phyloP scores from a whole-genome alignment of 2,797 vertebrate species.

The Uromys caudimaculatus region DNA sequence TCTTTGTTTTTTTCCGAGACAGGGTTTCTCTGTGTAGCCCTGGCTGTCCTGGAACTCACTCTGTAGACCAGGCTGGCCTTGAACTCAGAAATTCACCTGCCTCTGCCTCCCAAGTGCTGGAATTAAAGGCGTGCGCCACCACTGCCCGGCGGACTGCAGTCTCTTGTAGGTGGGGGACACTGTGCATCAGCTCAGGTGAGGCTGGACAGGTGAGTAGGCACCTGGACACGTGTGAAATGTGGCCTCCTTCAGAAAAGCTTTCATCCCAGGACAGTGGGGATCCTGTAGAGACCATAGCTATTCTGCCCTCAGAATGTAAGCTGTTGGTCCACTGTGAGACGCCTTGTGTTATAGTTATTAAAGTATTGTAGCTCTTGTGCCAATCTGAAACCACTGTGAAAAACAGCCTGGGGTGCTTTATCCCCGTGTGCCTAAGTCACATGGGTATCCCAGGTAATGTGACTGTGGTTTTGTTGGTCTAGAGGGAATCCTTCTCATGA shows the following conservation, averaged over 20 bases:
- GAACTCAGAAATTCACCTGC: too few species aligned
- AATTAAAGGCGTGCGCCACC: too few species aligned
- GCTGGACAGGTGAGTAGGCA: neutral
- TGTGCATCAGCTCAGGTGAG: neutral
- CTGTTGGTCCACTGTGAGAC: neutral
- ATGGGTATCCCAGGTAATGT: neutral
- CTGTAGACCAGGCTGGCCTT: too few species aligned
- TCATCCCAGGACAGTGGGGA: neutral
- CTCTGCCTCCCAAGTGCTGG: too few species aligned
- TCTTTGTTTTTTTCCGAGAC: too few species aligned
- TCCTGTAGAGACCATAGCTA: neutral
- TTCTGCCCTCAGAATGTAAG: neutral
- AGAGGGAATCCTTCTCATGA: neutral
- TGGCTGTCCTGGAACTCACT: too few species aligned
- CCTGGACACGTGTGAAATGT: neutral
- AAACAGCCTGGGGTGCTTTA: neutral
- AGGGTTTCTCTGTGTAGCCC: too few species aligned
- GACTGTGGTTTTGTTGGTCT: neutral
- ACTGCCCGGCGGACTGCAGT: neutral
- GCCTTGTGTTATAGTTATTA: neutral
- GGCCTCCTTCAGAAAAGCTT: constrained; percentile 19
- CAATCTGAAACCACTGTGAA: neutral
- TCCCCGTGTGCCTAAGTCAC: neutral
- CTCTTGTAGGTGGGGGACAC: neutral
- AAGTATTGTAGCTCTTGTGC: neutral